Evolutionary conservation across 2,797 vertebrate species (phyloP), one percentile per base, ranked within the genome.

Genomic region (Eupleurogrammus muticus): DNA sequence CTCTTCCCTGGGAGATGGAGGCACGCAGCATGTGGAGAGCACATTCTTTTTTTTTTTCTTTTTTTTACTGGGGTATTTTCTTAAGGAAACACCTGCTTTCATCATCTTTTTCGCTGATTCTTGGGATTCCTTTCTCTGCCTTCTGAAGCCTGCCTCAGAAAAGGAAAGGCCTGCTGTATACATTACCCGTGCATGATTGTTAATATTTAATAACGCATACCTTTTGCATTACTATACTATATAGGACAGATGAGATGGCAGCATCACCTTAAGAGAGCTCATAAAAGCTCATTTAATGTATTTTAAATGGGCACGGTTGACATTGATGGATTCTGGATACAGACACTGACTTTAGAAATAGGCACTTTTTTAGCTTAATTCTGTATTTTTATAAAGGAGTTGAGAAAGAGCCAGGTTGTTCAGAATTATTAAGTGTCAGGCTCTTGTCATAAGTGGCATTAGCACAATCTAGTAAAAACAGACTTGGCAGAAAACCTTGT

Each of bases 51-150:
- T n/a, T n/a, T n/a, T n/a, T n/a, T n/a, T n/a, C n/a, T n/a, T n/a
- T n/a, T n/a, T n/a, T 82, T 20, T 66, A 46, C 79, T 65, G 58
- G 83, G 92, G 92, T 90, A 93, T 92, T 92, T 94, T 92, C 91
- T 93, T 56, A 69, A 90, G 90, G 92, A 94, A 93, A 88, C 89
- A 93, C 90, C 84, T 90, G 89, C 90, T 91, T 91, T 90, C 67
- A 86, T 82, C 80, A 75, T 85, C 58, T 84, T 75, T 87, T 87
- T 64, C 82, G 78, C 85, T 82, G 82, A 87, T 80, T 85, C 77
- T n/a, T 38, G 63, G 75, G 76, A 90, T 90, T 88, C 62, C 87
- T 75, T 24, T 74, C 52, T 10, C 40, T 70, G 59, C 46, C 54
- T 50, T 66, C 20, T 59, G 21, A 53, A 36, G 57, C 36, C n/a